Percentiles rank a stretch among this genome's conserved stretches.
These are phyloP conservation scores for Gadopsis marmoratus DNA, from an alignment of 2,797 vertebrate genomes.

Conservation along the genomic window DNA sequence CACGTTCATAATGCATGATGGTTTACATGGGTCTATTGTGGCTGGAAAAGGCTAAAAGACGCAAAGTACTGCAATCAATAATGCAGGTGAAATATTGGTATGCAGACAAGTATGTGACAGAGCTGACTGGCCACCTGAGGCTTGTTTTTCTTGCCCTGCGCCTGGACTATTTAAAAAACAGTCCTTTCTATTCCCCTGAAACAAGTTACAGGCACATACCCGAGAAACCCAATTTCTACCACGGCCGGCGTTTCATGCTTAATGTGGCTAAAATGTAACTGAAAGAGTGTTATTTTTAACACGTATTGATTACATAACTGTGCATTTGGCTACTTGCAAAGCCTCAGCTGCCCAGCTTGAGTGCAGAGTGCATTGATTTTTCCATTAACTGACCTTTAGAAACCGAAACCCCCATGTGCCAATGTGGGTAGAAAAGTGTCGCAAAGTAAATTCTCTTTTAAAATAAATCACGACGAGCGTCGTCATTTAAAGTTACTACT, in stretches of 20 bases:
- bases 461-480: conserved; percentile 19
- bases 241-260: conserved; percentile 10
- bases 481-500: conserved; percentile 11
- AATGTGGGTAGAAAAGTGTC: conserved; percentile 16
- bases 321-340: conserved; percentile 55
- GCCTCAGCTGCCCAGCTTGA: conserved; percentile 37
- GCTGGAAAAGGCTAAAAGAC: conserved; percentile 58
- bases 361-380: conserved; percentile 58
- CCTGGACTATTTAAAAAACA: conserved; percentile 52
- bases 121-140: conserved; percentile 57
- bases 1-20: conserved; percentile 69
- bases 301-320: conserved; percentile 60
- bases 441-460: conserved; percentile 20
- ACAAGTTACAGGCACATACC: conserved; percentile 27
- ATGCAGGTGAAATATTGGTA: conserved; percentile 77
- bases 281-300: conserved; percentile 59
- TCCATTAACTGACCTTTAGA: conserved; percentile 62
- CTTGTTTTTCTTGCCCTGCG: conserved; percentile 28
- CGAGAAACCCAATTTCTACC: conserved; percentile 15
- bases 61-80: conserved; percentile 76
- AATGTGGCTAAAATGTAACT: conserved; percentile 50
- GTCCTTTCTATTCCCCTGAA: conserved; percentile 39
- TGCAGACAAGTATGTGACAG: conserved; percentile 72
- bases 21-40: conserved; percentile 58
- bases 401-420: conserved; percentile 24